Conservation (phyloP, 1,140 invertebrate species). For the Achatina immaculata region DNA sequence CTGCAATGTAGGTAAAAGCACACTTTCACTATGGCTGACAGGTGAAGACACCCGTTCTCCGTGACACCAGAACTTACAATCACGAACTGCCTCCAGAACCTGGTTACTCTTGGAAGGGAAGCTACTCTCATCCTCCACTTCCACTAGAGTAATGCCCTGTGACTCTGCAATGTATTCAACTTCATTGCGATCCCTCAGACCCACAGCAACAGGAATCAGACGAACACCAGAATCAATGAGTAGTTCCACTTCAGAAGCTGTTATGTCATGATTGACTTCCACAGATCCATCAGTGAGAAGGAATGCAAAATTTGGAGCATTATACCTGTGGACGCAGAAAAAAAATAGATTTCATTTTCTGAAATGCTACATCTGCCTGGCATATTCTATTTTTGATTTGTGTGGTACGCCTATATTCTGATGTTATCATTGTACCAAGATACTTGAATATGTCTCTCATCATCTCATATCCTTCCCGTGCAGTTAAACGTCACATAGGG, state of each 20-base stretch:
- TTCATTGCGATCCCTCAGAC: constrained; percentile 53
- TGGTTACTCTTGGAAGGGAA: constrained; percentile 51
- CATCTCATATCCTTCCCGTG: too few species aligned
- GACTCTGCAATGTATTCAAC: constrained; percentile 57
- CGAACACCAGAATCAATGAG: constrained; percentile 56
- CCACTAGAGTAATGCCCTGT: constrained; percentile 54
- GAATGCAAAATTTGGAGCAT: constrained; percentile 61
- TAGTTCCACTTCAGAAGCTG: constrained; percentile 57
- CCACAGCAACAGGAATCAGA: constrained; percentile 59
- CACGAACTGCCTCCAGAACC: constrained; percentile 53
- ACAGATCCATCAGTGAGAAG: constrained; percentile 60
- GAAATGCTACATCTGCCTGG: too few species aligned
- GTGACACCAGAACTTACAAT: constrained; percentile 59
- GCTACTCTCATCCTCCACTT: constrained; percentile 47
- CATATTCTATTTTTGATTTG: too few species aligned
- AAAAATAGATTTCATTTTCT: too few species aligned
- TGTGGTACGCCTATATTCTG: too few species aligned
- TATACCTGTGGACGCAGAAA: too few species aligned
- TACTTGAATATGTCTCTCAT: neutral
- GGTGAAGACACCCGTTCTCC: too few species aligned
- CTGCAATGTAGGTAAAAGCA: too few species aligned
- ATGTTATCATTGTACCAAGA: too few species aligned
- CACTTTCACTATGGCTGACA: too few species aligned
- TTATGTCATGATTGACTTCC: constrained; percentile 53
- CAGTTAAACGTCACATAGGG: too few species aligned